Base-by-base conservation (phyloP, 2,888 invertebrate genomes). In the Acronicta leporina region DNA sequence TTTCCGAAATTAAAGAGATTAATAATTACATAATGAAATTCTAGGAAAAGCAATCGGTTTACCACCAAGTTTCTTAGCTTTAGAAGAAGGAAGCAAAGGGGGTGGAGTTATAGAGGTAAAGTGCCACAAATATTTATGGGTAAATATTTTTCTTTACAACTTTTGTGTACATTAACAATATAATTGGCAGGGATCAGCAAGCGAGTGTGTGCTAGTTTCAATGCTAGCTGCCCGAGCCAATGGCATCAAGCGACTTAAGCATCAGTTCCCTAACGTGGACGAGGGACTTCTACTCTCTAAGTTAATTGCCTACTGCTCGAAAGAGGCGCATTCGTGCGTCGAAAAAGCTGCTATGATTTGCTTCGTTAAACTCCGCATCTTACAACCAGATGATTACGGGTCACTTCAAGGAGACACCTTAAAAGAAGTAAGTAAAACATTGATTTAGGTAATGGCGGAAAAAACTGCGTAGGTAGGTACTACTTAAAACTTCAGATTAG, bases 291-390 rank as follows among this genome's bases (percentile, higher is more conserved):
- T 99, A 48, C 95, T 99, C 38, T 97, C 98, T 9, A 98, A 98
- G 91, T 95, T 99, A 54, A 99, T 99, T 95, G 99, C 98, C 25
- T 98, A 98, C 85, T 98, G 98, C 89, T 97, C 97, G 35, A 97
- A 97, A 83, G 98, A 98, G 88, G 97, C 98, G 27, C 98, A 98
- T 88, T 98, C 98, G 35, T 98, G 98, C 83, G 98, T 98, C 5
- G 98, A 98, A 88, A 98, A 98, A 87, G 97, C 98, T 4, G 98
- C 98, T 3, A 98, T 98, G 98, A 98, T 98, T 79, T 97, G 97
- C 82, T 98, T 98, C 84, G 98, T 98, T 10, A 98, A 98, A 87
- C 90, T 98, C 59, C 95, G 98, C 51, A 98, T 98, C 86, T 92
- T 98, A 66, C 98, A 98, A 84, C 97, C 98, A 0, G 98, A 98